These are phyloP conservation scores for Ceriagrion tenellum DNA, from an alignment of 2,888 invertebrate genomes.

Conservation along the genomic window DNA sequence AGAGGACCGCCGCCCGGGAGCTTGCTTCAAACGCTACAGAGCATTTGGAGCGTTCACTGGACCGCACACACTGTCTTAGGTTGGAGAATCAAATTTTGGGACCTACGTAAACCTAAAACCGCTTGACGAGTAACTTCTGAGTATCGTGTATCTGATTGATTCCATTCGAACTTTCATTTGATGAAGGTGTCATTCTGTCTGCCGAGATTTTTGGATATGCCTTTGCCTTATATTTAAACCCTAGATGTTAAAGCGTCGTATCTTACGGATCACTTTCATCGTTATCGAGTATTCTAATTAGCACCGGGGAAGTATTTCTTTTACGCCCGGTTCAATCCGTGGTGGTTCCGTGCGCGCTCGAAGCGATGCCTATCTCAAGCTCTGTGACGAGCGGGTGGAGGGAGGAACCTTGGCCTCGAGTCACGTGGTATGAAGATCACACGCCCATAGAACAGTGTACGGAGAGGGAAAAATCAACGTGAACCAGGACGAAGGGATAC, in stretches of 20 bases:
- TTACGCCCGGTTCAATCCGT: neutral
- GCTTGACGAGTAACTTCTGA: too few relatives aligned
- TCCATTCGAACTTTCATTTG: neutral
- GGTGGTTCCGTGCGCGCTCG: neutral
- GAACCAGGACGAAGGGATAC: neutral
- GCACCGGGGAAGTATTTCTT: neutral
- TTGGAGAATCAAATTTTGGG: too few relatives aligned
- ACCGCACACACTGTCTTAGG: too few relatives aligned
- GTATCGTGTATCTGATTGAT: too few relatives aligned
- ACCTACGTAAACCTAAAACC: too few relatives aligned
- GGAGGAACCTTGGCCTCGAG: neutral
- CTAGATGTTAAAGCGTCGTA: neutral
- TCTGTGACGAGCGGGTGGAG: neutral
- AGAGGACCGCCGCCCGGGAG: too few relatives aligned
- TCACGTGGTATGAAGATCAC: neutral
- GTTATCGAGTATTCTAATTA: neutral
- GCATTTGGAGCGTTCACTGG: too few relatives aligned
- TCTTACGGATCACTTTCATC: neutral
- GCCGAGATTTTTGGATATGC: neutral
- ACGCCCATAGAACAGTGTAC: neutral
- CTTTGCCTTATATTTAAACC: neutral
- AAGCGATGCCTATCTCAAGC: neutral
- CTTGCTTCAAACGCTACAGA: too few relatives aligned
- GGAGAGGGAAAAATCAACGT: neutral
- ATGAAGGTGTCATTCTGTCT: neutral